Conservation (phyloP, 2,113 vertebrate species). For the Chaetodon auriga region DNA sequence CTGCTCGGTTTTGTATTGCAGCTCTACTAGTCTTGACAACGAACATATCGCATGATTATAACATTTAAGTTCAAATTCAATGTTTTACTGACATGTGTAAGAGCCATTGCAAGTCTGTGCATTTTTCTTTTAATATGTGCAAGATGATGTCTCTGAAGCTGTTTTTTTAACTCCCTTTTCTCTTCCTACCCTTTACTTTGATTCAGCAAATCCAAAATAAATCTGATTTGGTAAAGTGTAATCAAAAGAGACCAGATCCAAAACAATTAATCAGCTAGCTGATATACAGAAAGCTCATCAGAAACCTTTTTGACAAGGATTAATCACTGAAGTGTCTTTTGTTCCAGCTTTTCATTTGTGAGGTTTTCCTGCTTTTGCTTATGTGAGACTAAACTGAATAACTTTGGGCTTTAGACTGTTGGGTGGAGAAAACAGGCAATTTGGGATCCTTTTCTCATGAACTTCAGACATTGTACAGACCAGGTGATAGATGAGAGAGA, state of each 20-base stretch:
- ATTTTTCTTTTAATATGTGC: conserved; percentile 15
- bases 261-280: not conserved
- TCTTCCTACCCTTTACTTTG: not conserved
- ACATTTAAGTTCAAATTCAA: not conserved
- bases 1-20: conserved; percentile 15
- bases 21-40: not conserved
- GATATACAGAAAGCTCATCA: not conserved
- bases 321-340: not conserved
- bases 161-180: not conserved
- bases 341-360: not conserved
- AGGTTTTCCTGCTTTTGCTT: not conserved
- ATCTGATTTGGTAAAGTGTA: not conserved
- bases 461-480: not conserved
- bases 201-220: conserved; percentile 1
- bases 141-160: not conserved
- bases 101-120: not conserved
- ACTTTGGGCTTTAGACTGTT: not conserved
- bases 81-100: conserved; percentile 6
- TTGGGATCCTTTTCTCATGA: not conserved
- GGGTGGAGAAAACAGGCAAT: not conserved
- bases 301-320: not conserved
- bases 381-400: not conserved
- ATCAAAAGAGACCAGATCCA: not conserved
- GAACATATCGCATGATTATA: conserved; percentile 24
- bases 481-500: not conserved